Percentiles rank a stretch among this genome's conserved stretches.
Evolutionary conservation across 2,888 invertebrate species (phyloP).

Genomic region (Pycnomerus fuliginosus): DNA sequence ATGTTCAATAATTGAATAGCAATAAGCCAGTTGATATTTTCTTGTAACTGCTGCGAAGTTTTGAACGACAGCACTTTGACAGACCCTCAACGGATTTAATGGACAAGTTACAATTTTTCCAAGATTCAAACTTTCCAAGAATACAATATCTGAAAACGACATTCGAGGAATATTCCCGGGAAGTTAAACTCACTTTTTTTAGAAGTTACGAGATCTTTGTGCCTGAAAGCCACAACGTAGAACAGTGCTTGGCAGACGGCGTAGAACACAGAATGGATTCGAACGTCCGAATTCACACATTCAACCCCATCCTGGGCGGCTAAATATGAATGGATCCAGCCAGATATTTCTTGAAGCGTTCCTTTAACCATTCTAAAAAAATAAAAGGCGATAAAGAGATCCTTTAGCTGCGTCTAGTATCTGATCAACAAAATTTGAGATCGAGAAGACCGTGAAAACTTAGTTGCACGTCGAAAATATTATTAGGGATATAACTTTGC

Average conservation of each 20-base stretch:
- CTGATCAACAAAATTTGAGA: no score
- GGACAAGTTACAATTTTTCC: conserved; percentile 81
- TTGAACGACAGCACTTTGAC: conserved; percentile 73
- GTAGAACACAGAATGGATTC: conserved; percentile 86
- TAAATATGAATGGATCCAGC: conserved; percentile 86
- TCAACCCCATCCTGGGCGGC: conserved; percentile 62
- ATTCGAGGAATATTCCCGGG: conserved; percentile 30
- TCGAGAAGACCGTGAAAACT: no score
- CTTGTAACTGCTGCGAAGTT: conserved; percentile 81
- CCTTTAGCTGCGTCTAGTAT: no score
- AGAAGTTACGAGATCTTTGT: conserved; percentile 75
- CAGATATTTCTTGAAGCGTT: conserved; percentile 68
- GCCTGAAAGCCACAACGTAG: conserved; percentile 88
- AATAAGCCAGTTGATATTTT: conserved; percentile 87
- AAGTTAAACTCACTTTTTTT: conserved; percentile 80
- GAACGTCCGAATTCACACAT: conserved; percentile 59
- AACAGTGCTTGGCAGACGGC: conserved; percentile 90
- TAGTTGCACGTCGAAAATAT: no score
- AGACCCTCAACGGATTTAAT: conserved; percentile 85
- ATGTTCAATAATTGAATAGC: conserved; percentile 85
- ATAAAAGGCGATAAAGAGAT: no score
- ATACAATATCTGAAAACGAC: conserved; percentile 75
- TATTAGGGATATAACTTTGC: no score
- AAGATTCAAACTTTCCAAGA: conserved; percentile 79
- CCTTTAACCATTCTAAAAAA: conserved; percentile 62